Conservation (phyloP, 2,113 vertebrate species). For the Tauraco erythrolophus region DNA sequence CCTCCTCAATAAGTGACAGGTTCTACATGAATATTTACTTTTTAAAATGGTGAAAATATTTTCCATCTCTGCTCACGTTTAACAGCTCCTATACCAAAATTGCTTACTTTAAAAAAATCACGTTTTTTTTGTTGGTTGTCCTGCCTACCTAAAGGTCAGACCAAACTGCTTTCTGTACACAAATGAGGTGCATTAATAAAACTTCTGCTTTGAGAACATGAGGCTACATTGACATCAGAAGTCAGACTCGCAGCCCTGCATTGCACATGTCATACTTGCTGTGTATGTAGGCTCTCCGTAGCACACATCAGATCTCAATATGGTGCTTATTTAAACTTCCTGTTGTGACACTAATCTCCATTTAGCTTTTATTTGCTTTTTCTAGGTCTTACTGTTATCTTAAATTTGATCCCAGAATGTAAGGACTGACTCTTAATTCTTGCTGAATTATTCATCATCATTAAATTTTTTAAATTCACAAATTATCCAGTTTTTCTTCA, state of each 20-base stretch:
- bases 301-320: not conserved
- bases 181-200: not conserved
- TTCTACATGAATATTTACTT: not conserved
- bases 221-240: not conserved
- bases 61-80: not conserved
- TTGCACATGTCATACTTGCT: not conserved
- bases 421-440: not conserved
- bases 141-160: not conserved
- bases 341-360: not conserved
- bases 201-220: not conserved
- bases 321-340: not conserved
- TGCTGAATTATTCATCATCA: not conserved
- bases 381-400: not conserved
- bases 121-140: fast-evolving
- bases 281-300: not conserved
- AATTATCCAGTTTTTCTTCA: not conserved
- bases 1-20: not conserved
- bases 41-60: not conserved
- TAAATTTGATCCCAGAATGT: not conserved
- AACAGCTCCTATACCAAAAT: not conserved
- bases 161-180: not conserved
- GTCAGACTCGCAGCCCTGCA: not conserved
- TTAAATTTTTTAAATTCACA: not conserved
- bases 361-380: not conserved
- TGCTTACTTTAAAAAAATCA: not conserved